phyloP scores from a whole-genome alignment of 2,113 vertebrate species.

The Nesoenas mayeri region DNA sequence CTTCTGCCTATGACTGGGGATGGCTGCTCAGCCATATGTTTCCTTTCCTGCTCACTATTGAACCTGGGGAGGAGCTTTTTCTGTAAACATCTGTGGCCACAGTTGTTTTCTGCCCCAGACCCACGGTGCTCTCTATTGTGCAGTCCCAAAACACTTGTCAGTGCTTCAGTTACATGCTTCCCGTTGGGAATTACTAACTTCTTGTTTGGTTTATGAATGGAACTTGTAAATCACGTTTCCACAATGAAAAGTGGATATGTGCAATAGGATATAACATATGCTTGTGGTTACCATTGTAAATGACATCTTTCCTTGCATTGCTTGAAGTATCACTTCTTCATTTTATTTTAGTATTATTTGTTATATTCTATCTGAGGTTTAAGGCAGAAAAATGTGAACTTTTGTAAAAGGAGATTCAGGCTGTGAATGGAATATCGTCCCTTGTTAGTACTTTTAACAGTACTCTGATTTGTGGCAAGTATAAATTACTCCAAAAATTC shows the following conservation, averaged over 20 bases:
- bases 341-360: not conserved
- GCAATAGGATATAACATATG: not conserved
- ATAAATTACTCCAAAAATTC: not conserved
- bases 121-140: not conserved
- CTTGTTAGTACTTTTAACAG: conserved; percentile 1
- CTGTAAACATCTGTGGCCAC: not conserved
- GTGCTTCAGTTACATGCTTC: not conserved
- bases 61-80: not conserved
- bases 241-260: not conserved
- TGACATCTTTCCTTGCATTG: not conserved
- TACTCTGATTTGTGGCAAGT: not conserved
- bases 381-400: conserved; percentile 10
- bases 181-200: not conserved
- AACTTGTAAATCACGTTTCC: not conserved
- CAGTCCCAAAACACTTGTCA: not conserved
- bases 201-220: not conserved
- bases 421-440: not conserved
- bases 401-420: not conserved
- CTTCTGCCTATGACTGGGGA: accelerated
- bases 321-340: not conserved
- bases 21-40: not conserved
- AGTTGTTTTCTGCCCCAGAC: not conserved
- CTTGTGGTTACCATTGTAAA: not conserved
- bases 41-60: accelerated
- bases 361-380: not conserved